Evolutionary conservation across 2,113 vertebrate species (phyloP).

Genomic region (Apodemus sylvaticus): DNA sequence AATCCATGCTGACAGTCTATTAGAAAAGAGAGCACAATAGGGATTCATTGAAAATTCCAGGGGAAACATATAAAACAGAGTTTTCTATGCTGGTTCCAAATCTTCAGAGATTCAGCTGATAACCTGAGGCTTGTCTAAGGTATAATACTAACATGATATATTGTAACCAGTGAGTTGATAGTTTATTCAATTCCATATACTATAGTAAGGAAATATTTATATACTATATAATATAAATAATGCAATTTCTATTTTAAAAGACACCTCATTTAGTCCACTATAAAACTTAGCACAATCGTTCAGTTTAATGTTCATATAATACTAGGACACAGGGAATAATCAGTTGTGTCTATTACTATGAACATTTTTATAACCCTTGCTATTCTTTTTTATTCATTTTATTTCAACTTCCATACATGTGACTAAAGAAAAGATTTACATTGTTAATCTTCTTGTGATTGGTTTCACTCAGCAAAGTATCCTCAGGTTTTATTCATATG

Average conservation of each 20-base stretch:
- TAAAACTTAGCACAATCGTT: not conserved
- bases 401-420: not conserved
- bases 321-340: not conserved
- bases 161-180: not conserved
- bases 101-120: not conserved
- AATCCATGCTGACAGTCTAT: not conserved
- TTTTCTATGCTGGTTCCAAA: not conserved
- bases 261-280: not conserved
- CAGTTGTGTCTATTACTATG: not conserved
- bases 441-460: not conserved
- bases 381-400: not conserved
- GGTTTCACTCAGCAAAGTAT: not conserved
- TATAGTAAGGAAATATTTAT: not conserved
- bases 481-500: not conserved
- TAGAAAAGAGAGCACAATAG: not conserved
- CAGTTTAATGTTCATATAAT: not conserved
- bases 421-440: not conserved
- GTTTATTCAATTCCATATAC: constrained; percentile 3
- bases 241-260: constrained; percentile 2
- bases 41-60: not conserved
- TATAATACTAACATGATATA: constrained; percentile 18
- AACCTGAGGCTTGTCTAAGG: not conserved
- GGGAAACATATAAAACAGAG: not conserved
- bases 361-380: not conserved
- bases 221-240: not conserved